Percentiles rank a stretch among this genome's conserved stretches.
These are phyloP conservation scores for Danio aesculapii DNA, from an alignment of 2,797 vertebrate genomes.

Conservation along the genomic window DNA sequence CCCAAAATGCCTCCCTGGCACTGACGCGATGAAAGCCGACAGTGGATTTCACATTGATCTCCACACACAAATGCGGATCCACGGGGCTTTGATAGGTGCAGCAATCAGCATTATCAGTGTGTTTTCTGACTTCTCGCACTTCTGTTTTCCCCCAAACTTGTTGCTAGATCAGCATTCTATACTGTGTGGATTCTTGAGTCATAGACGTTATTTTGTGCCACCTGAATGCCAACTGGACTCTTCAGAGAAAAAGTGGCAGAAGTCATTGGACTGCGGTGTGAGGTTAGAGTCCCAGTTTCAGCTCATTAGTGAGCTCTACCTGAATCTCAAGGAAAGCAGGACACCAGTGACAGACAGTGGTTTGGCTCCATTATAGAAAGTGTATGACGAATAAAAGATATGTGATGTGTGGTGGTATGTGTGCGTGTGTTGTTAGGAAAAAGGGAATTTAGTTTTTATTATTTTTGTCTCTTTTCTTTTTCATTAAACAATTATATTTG, in stretches of 20 bases:
- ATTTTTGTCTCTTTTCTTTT: too few species aligned
- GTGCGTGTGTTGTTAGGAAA: neutral
- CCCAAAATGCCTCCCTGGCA: constrained; percentile 31
- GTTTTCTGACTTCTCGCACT: constrained; percentile 16
- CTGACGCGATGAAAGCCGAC: constrained; percentile 60
- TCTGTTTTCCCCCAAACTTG: constrained; percentile 5
- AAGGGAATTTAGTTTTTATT: too few species aligned
- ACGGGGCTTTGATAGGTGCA: constrained; percentile 14
- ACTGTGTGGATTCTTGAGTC: neutral
- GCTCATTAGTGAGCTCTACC: constrained; percentile 19
- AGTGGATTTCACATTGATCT: constrained; percentile 47
- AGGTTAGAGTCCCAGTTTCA: neutral
- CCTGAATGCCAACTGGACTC: constrained; percentile 11
- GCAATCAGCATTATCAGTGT: constrained; percentile 43
- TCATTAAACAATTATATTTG: too few species aligned
- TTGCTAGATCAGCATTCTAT: constrained; percentile 7
- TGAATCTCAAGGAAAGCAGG: neutral
- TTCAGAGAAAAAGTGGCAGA: neutral
- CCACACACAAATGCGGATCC: constrained; percentile 28
- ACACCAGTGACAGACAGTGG: neutral
- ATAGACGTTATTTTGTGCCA: neutral
- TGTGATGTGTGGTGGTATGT: constrained; percentile 2
- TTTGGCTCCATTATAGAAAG: constrained; percentile 17
- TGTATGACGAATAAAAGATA: neutral
- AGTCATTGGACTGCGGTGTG: neutral